Base-by-base conservation (phyloP, 2,797 vertebrate genomes). In the Holocentrus rufus region DNA sequence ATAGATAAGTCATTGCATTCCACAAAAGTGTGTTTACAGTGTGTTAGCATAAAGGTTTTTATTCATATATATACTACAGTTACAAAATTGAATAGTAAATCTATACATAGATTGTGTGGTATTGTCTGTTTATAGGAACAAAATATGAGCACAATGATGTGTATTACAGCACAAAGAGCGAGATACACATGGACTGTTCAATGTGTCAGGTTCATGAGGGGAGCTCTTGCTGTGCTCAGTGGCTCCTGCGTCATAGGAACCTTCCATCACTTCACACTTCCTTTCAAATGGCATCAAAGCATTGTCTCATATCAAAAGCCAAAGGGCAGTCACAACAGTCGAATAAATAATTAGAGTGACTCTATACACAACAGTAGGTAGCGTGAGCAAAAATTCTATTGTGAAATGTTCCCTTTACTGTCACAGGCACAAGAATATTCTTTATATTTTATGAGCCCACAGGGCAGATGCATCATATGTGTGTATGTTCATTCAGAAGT, bases 151-250 rank as follows among this genome's bases (percentile, higher is more conserved):
- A 76, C 13, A 68, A 5, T 42, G 10, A 36, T 42, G 20, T 46
- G 20, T 31, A 30, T 52, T 17, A 50, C 7, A 52, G 61, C 11
- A 25, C 64, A 65, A 23, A 56, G 27, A 30, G 54, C 25, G 20
- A 42, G 53, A 42, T 1, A 17, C 17, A 67, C 46, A 50, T 22
- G 25, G 42, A 42, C 17, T 42, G 14, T 71, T 71, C 65, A 22
- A 69, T 46, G 62, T 68, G 68, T 58, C 60, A 63, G 62, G 55
- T 65, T 55, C 39, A 82, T 65, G 60, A 65, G n/a, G 30, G 6
- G 79, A 69, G 56, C 69, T 66, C 84, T 68, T 55, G 78, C 82
- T 86, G 85, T 86, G 82, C 85, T 87, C 81, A 90, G 30, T 82
- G 79, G 15, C 58, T 73, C 61, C 66, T 77, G 81, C 72, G 8